Conservation (phyloP, 2,797 vertebrate genomes). For the Rachycentron canadum region DNA sequence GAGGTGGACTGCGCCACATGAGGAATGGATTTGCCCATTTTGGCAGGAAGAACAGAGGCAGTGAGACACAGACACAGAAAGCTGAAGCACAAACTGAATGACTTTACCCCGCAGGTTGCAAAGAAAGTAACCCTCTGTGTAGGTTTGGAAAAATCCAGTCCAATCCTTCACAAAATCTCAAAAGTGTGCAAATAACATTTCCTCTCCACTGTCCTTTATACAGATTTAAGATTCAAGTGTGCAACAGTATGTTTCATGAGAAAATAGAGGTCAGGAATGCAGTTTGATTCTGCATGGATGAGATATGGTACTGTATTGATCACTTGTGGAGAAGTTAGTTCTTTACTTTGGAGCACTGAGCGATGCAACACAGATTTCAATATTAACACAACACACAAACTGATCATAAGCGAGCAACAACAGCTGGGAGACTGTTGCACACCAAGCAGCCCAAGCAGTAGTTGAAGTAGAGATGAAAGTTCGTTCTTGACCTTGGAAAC, state of each 20-base stretch:
- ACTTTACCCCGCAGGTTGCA: conserved; percentile 3
- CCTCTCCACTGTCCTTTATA: conserved; percentile 1
- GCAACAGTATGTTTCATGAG: conserved; percentile 20
- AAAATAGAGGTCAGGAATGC: conserved; percentile 13
- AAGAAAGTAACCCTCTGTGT: conserved; percentile 16
- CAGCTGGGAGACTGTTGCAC: background rate
- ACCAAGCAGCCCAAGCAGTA: background rate
- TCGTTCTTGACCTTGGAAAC: background rate
- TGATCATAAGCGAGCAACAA: background rate
- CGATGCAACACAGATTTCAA: background rate
- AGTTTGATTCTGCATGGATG: conserved; percentile 13
- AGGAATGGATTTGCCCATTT: conserved; percentile 39
- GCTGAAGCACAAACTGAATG: background rate
- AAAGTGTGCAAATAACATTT: conserved; percentile 3
- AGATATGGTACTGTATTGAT: conserved; percentile 7
- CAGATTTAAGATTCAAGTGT: conserved; percentile 8
- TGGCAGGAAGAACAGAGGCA: conserved; percentile 36
- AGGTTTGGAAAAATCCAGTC: conserved; percentile 22
- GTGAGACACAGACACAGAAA: conserved; percentile 38
- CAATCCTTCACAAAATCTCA: conserved; percentile 8
- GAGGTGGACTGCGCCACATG: conserved; percentile 3
- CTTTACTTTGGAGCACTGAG: background rate
- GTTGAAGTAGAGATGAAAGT: background rate
- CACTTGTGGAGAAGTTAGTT: conserved; percentile 3
- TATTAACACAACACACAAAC: background rate